Evolutionary conservation across 2,113 vertebrate species (phyloP).

Genomic region (Eretmodus cyanostictus): DNA sequence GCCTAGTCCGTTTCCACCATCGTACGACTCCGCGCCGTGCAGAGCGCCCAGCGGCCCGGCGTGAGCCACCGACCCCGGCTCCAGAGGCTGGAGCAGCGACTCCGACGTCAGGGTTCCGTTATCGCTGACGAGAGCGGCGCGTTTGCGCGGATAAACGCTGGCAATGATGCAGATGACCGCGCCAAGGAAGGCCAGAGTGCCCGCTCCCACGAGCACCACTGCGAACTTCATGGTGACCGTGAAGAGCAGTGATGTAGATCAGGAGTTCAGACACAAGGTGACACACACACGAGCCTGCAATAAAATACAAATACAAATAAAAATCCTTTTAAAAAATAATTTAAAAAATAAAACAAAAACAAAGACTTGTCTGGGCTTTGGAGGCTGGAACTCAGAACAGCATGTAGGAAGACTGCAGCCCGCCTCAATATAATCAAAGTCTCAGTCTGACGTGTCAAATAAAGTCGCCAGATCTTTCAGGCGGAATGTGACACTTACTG

Average conservation of each 20-base stretch:
- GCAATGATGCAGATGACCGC: slow-evolving; percentile 94
- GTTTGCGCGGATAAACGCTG: slow-evolving; percentile 84
- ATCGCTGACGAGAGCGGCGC: slow-evolving; percentile 61
- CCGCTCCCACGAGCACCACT: slow-evolving; percentile 87
- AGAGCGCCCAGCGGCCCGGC: slow-evolving; percentile 78
- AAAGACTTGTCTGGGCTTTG: not conserved
- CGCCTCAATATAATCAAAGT: not conserved
- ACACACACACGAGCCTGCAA: not conserved
- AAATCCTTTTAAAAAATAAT: not conserved
- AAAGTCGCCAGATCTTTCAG: not conserved
- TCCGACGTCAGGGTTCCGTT: slow-evolving; percentile 74
- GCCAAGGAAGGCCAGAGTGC: slow-evolving; percentile 89
- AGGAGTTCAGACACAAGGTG: not conserved
- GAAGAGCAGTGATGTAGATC: not conserved
- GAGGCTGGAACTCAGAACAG: not conserved
- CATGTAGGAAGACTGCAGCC: not conserved
- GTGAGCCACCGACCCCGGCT: slow-evolving; percentile 57
- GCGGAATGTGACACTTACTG: not conserved
- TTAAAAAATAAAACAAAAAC: fast-evolving
- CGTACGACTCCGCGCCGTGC: slow-evolving; percentile 75
- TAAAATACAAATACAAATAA: not conserved
- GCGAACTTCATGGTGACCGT: slow-evolving; percentile 88
- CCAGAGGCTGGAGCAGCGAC: slow-evolving; percentile 45
- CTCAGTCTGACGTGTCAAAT: not conserved
- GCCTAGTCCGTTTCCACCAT: slow-evolving; percentile 48